Evolutionary conservation across 2,113 vertebrate genomes (phyloP).

Genomic region (Thamnophis sirtalis): DNA sequence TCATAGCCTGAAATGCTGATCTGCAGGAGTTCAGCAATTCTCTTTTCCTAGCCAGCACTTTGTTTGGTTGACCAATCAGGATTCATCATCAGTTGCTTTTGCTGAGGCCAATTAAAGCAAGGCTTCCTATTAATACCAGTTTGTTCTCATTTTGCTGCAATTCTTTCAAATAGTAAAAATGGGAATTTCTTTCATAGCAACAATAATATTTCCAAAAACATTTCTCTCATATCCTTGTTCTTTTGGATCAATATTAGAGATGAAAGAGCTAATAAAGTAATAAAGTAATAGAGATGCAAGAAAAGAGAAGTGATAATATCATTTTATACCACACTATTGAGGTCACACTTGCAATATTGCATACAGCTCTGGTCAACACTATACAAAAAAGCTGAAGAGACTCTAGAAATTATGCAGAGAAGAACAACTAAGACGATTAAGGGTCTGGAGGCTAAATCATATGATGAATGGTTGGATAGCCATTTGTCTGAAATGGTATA

Average conservation of each 20-base stretch:
- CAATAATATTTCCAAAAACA: not conserved
- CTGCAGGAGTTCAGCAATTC: not conserved
- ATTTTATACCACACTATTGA: not conserved
- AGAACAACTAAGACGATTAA: not conserved
- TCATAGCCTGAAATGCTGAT: not conserved
- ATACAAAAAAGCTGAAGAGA: not conserved
- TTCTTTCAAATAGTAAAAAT: not conserved
- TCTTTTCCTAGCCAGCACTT: not conserved
- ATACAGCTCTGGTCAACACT: not conserved
- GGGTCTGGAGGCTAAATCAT: not conserved
- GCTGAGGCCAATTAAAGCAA: not conserved
- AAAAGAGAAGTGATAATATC: not conserved
- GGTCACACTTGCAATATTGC: not conserved
- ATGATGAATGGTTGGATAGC: not conserved
- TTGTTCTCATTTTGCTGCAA: not conserved
- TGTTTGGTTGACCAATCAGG: not conserved
- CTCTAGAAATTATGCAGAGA: not conserved
- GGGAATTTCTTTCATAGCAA: not conserved
- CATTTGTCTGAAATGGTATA: no score
- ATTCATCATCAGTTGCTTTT: not conserved
- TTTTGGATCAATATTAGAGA: not conserved
- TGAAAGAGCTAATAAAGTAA: not conserved
- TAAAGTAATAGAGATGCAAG: not conserved
- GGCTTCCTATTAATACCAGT: not conserved
- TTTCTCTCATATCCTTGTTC: no score